Conservation (phyloP, 2,797 vertebrate genomes). For the Crocidura indochinensis region DNA sequence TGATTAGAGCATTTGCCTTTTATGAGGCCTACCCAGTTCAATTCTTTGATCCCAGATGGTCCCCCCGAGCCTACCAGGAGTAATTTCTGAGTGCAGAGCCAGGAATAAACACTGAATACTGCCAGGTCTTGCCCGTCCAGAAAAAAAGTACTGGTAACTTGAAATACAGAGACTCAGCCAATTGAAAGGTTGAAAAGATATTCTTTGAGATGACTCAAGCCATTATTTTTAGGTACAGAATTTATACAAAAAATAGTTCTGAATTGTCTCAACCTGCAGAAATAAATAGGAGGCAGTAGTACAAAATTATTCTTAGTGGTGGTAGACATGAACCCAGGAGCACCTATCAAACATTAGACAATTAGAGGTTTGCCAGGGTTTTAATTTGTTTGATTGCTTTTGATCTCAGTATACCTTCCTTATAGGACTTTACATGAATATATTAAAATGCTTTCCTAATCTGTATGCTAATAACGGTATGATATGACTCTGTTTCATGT, state of each 20-base stretch:
- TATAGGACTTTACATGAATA: conserved; percentile 5
- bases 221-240: conserved; percentile 35
- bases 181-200: conserved; percentile 7
- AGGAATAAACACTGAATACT: no score
- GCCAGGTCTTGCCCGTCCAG: no score
- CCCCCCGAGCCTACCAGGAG: no score
- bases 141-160: conserved; percentile 2
- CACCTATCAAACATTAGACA: neutral
- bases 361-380: neutral
- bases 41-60: no score
- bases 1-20: no score
- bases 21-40: no score
- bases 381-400: conserved; percentile 21
- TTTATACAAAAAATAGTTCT: conserved; percentile 24
- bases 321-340: neutral
- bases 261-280: neutral
- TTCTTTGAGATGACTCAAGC: conserved; percentile 37
- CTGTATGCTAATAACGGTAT: neutral
- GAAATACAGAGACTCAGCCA: conserved; percentile 1
- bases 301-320: no score
- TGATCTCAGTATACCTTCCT: conserved; percentile 14
- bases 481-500: conserved; percentile 22
- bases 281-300: neutral
- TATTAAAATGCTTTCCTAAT: conserved; percentile 1
- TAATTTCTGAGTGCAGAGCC: no score